Evolutionary conservation across 2,888 invertebrate species (phyloP), one percentile per base, ranked within the genome.

Genomic region (Cryptocephalus moraei): DNA sequence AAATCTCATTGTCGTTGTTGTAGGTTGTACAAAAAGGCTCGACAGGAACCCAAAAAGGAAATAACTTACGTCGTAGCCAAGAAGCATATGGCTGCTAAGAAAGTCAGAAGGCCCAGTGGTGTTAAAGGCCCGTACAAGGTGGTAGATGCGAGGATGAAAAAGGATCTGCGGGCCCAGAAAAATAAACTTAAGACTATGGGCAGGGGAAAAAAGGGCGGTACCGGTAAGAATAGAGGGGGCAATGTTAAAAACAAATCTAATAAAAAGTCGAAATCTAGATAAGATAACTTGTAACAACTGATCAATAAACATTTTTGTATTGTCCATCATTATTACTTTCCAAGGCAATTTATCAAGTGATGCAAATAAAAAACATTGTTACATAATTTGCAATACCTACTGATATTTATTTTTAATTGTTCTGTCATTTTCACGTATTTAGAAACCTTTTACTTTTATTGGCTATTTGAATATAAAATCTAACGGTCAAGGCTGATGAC

Each of bases 131-230:
- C 80, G 33, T 96, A 87, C 71, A 91, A 85, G 69, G 85, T 95
- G n/a, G 97, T 97, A 6, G 97, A 97, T 78, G 83, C 87, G 1
- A 77, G 97, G 56, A 86, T 95, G 86, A 97, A 96, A 72, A 96
- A 96, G 70, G 97, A 97, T 68, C 73, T 85, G 62, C 77, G 86
- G 51, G 81, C 85, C 0, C 73, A 78, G 56, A 81, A 81, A 66
- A 62, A 58, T n/a, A 65, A 64, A 49, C 14, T 61, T 45, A 65
- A 64, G 49, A 64, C 63, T 1, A 59, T 58, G 58, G 62, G 62
- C 8, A 58, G 62, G 13, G 54, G 61, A 9, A 63, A 62, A 45
- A 64, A 62, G 49, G 55, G 53, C 14, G 60, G 59, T 47, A 47
- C 52, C 14, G 60, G 59, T 47, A 47, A 44, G n/a, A 52, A 39